phyloP scores from a whole-genome alignment of 2,797 vertebrate species.

The Neomorphus geoffroyi region DNA sequence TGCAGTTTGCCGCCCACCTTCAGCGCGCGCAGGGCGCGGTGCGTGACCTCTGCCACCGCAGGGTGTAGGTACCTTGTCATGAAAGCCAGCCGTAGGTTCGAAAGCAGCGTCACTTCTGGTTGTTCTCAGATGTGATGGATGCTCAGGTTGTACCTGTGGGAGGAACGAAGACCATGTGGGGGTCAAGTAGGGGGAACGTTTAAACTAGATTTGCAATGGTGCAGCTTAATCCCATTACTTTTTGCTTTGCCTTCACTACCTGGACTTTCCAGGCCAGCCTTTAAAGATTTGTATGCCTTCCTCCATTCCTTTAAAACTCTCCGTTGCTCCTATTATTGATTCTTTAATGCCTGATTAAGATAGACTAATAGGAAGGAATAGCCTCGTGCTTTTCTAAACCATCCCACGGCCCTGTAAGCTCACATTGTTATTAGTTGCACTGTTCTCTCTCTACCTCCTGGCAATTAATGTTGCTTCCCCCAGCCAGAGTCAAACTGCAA shows the following conservation, averaged over 20 bases:
- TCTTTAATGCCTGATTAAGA: neutral
- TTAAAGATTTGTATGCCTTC: neutral
- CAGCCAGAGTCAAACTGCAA: neutral
- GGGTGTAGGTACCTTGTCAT: neutral
- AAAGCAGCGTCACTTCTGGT: neutral
- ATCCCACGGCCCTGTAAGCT: neutral
- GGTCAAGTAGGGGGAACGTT: neutral
- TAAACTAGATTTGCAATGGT: neutral
- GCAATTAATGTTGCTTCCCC: neutral
- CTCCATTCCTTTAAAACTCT: neutral
- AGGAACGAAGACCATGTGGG: neutral
- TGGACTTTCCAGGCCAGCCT: neutral
- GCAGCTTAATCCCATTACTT: neutral
- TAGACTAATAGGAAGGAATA: neutral
- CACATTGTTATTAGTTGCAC: neutral
- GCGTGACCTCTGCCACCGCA: accelerated
- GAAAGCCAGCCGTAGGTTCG: neutral
- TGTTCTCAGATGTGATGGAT: neutral
- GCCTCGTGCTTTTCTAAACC: neutral
- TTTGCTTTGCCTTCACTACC: neutral
- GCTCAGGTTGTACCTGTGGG: neutral
- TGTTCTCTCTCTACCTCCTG: neutral
- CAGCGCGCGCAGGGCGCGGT: accelerated
- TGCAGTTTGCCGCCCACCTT: neutral
- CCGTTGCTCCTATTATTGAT: neutral